These are phyloP conservation scores for Drosophila siamana DNA, from an alignment of 2,888 invertebrate species.

Conservation along the genomic window DNA sequence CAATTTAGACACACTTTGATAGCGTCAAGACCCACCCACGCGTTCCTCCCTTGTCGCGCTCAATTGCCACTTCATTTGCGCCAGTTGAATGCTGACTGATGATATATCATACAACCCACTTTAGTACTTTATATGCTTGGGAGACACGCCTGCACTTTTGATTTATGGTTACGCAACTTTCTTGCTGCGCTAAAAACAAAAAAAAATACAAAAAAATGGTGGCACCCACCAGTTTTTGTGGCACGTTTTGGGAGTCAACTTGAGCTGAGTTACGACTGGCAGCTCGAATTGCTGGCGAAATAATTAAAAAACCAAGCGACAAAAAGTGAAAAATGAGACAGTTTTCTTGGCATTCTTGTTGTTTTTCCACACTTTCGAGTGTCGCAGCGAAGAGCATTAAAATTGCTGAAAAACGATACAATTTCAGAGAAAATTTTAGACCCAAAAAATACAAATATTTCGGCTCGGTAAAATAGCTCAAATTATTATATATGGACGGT, in stretches of 20 bases:
- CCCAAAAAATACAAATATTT: not conserved
- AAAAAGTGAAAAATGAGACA: constrained; percentile 53
- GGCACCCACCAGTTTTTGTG: constrained; percentile 7
- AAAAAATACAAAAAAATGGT: not conserved
- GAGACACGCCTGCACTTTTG: constrained; percentile 59
- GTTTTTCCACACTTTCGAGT: constrained; percentile 7
- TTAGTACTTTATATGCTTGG: constrained; percentile 3
- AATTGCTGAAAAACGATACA: constrained; percentile 12
- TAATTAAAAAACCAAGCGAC: constrained; percentile 44
- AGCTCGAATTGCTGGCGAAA: constrained; percentile 41
- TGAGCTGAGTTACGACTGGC: constrained; percentile 57
- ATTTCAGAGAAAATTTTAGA: not conserved
- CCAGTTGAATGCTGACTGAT: constrained; percentile 58
- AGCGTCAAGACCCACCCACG: constrained; percentile 12
- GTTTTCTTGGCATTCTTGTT: constrained; percentile 12
- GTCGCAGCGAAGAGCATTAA: constrained; percentile 14
- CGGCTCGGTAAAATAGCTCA: not conserved
- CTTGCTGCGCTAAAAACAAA: constrained; percentile 4
- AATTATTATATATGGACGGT: not conserved
- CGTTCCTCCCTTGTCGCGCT: not conserved
- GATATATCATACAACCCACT: constrained; percentile 1
- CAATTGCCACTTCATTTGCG: constrained; percentile 61
- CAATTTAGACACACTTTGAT: constrained; percentile 28
- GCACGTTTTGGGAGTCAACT: constrained; percentile 36
- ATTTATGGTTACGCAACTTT: constrained; percentile 68